Conservation (phyloP, 37 sponge, comb jelly and placozoan genomes). For the Amphimedon queenslandica region DNA sequence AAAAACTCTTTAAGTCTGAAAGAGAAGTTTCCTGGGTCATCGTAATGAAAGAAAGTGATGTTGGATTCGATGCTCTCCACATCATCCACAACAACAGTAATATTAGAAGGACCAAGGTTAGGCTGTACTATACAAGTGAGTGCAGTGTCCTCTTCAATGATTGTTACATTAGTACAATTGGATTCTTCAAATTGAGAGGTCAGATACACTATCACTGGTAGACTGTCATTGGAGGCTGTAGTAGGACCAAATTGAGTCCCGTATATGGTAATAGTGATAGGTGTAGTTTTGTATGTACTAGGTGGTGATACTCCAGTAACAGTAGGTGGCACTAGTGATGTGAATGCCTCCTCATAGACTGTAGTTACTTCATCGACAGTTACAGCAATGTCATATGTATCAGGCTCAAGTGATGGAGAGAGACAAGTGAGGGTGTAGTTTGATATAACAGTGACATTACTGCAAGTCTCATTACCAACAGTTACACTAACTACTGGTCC, state of each 20-base stretch:
- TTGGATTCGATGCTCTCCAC: constrained; percentile 21
- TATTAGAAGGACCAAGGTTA: constrained; percentile 67
- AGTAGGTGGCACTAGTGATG: constrained; percentile 47
- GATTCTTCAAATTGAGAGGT: constrained; percentile 35
- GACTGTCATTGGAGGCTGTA: constrained; percentile 36
- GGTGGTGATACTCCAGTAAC: constrained; percentile 46
- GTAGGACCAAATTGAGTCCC: constrained; percentile 78
- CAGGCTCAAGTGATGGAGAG: constrained; percentile 43
- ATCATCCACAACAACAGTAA: constrained; percentile 66
- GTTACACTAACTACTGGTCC: constrained; percentile 73
- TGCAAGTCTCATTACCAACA: constrained; percentile 56
- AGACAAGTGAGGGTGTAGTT: constrained; percentile 61
- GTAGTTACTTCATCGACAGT: constrained; percentile 70
- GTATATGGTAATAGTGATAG: constrained; percentile 55
- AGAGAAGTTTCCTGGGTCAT: constrained; percentile 76
- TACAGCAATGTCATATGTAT: constrained; percentile 46
- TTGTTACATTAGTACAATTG: constrained; percentile 46
- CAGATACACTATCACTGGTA: constrained; percentile 37
- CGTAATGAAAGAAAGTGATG: constrained; percentile 67
- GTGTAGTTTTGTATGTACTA: constrained; percentile 49
- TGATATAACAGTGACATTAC: constrained; percentile 62
- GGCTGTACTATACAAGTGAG: constrained; percentile 58
- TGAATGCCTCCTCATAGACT: constrained; percentile 25
- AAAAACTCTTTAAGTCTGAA: constrained; percentile 55
- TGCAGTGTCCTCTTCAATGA: constrained; percentile 53